A percentile compares a stretch with the other conserved stretches of the same genome.
Conservation (phyloP, 1,140 invertebrate species). For the Hylaeus volcanicus region DNA sequence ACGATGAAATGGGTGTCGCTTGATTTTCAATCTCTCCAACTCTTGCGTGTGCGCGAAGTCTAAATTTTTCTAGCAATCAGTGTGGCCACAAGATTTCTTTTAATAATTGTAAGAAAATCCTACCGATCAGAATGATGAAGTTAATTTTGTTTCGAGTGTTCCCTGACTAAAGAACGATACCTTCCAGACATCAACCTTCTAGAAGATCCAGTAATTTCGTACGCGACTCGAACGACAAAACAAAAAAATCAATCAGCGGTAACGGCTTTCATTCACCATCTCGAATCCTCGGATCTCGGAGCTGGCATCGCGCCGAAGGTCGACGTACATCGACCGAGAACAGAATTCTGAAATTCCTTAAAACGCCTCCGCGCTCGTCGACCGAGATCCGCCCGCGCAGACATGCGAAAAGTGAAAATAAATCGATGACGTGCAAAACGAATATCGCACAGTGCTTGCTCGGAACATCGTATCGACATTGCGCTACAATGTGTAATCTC, state of each 20-base stretch:
- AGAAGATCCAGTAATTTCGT: background rate
- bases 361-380: slow-evolving; percentile 6
- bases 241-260: slow-evolving; percentile 16
- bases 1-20: no score
- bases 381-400: no score
- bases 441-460: background rate
- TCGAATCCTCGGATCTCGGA: slow-evolving; percentile 6
- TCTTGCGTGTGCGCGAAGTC: no score
- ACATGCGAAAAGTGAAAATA: slow-evolving; percentile 17
- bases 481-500: background rate
- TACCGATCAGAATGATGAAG: no score
- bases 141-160: no score
- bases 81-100: no score
- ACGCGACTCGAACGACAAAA: background rate
- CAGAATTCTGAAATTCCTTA: slow-evolving; percentile 38
- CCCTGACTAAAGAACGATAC: no score
- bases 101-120: no score
- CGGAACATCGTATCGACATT: background rate
- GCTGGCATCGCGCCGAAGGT: slow-evolving; percentile 48
- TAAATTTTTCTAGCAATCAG: no score
- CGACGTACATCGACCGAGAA: slow-evolving; percentile 13
- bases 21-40: no score
- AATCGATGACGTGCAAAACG: slow-evolving; percentile 13
- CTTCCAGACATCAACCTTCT: no score
- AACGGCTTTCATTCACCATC: slow-evolving; percentile 34